Evolutionary conservation across 2,888 invertebrate genomes (phyloP).

Genomic region (Agrilus mali): DNA sequence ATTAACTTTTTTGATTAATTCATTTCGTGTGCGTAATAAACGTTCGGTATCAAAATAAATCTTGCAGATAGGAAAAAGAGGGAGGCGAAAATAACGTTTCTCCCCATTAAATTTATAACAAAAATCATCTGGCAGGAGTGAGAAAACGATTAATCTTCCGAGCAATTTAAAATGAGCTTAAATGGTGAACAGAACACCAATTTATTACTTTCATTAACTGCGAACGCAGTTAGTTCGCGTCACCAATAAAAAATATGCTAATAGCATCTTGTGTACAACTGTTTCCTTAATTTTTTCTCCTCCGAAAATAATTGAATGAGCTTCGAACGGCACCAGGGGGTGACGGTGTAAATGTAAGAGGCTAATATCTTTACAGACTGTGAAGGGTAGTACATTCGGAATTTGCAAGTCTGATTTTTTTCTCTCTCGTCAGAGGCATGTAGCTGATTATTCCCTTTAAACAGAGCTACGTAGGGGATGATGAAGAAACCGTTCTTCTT

Average conservation of each 20-base stretch:
- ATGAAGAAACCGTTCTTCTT: too few relatives aligned
- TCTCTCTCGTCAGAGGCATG: constrained; percentile 23
- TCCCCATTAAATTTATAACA: too few relatives aligned
- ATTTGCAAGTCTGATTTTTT: constrained; percentile 38
- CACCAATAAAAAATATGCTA: constrained; percentile 19
- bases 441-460: constrained; percentile 35
- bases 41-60: too few relatives aligned
- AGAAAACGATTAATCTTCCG: too few relatives aligned
- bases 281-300: constrained; percentile 31
- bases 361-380: constrained; percentile 37
- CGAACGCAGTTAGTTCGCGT: constrained; percentile 1
- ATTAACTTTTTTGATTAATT: too few relatives aligned
- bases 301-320: constrained; percentile 33
- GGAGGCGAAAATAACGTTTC: too few relatives aligned
- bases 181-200: too few relatives aligned
- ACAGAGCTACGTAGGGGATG: constrained; percentile 24
- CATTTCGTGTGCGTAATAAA: too few relatives aligned
- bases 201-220: too few relatives aligned
- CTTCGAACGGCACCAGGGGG: constrained; percentile 23
- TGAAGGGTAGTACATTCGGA: constrained; percentile 34
- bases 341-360: constrained; percentile 32
- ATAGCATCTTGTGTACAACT: constrained; percentile 30
- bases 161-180: too few relatives aligned
- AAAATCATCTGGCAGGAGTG: too few relatives aligned
- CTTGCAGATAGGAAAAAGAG: too few relatives aligned